Conservation (phyloP, 2,888 invertebrate genomes). For the Macrosiphum euphorbiae region DNA sequence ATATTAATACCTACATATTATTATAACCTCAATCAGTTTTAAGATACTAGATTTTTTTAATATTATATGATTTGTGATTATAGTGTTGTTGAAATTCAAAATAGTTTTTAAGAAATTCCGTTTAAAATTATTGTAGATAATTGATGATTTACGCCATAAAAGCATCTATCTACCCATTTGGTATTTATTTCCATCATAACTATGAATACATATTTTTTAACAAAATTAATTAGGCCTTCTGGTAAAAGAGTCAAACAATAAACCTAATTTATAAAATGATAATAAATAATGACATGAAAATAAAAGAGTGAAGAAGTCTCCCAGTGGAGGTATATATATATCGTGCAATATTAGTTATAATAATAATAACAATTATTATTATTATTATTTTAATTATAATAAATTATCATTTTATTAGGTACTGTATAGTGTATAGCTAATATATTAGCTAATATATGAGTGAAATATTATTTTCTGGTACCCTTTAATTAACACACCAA, state of each 20-base stretch:
- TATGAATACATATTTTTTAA: not conserved
- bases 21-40: not conserved
- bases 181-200: not conserved
- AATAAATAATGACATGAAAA: not conserved
- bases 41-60: not conserved
- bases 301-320: not conserved
- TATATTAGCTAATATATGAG: not conserved
- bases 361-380: not conserved
- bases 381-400: no score
- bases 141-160: not conserved
- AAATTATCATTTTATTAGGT: not conserved
- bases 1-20: not conserved
- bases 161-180: not conserved
- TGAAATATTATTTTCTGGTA: not conserved
- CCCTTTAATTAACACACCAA: not conserved
- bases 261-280: not conserved
- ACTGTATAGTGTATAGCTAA: not conserved
- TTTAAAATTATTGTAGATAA: not conserved
- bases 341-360: not conserved
- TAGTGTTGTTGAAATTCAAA: not conserved
- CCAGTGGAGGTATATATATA: not conserved
- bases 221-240: not conserved
- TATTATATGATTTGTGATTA: not conserved
- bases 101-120: not conserved
- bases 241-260: not conserved